Conservation (phyloP, 2,113 vertebrate species). For the Alligator sinensis region DNA sequence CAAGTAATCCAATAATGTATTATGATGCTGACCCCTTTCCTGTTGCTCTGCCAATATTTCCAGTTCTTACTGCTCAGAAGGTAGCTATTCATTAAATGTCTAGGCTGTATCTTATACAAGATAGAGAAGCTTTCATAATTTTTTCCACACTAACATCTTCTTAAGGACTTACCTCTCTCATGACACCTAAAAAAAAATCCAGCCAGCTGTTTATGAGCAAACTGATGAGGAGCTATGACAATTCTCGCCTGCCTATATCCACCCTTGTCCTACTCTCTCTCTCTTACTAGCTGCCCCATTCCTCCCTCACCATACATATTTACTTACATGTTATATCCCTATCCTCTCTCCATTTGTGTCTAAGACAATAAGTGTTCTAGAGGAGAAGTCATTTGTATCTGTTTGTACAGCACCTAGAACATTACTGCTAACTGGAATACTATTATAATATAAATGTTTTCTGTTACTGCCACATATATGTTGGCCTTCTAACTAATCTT, state of each 20-base stretch:
- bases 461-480: fast-evolving
- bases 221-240: background rate
- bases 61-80: background rate
- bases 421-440: background rate
- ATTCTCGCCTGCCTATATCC: background rate
- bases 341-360: background rate
- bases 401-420: background rate
- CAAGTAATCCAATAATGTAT: background rate
- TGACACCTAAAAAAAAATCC: background rate
- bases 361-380: background rate
- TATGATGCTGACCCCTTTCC: fast-evolving
- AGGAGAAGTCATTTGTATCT: background rate
- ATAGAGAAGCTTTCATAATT: fast-evolving
- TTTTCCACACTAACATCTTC: background rate
- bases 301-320: background rate
- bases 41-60: background rate
- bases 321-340: background rate
- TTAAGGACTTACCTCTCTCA: background rate
- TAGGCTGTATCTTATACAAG: background rate
- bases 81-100: background rate
- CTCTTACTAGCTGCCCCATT: fast-evolving
- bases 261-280: fast-evolving
- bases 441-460: background rate
- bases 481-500: background rate
- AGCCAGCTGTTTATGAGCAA: background rate